Evolutionary conservation across 2,888 invertebrate species (phyloP), one percentile per base, ranked within the genome.

Genomic region (Darwinula stevensoni): DNA sequence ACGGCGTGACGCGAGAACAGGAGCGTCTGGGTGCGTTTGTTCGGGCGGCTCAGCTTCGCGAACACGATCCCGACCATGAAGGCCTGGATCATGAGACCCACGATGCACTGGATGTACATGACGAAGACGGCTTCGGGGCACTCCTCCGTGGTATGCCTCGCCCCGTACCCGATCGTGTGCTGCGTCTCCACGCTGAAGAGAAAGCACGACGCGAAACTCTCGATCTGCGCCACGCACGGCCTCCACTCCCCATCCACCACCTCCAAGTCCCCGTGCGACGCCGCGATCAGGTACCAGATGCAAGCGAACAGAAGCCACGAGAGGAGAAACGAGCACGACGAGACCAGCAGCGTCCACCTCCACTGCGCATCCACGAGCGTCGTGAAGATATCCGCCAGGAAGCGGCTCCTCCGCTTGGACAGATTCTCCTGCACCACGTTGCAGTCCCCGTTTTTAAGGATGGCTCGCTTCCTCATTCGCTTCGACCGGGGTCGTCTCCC

Each of bases 401-500:
- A 91, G n/a, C n/a, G n/a, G n/a, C n/a, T n/a, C n/a, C n/a, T n/a
- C n/a, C n/a, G n/a, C n/a, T n/a, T n/a, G n/a, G n/a, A n/a, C n/a
- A n/a, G n/a, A n/a, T n/a, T n/a, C n/a, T n/a, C n/a, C n/a, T n/a
- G n/a, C n/a, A n/a, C n/a, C n/a, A n/a, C n/a, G 58, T 94, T 94
- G 57, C 86, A 86, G 53, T 88, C 88, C 39, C 94, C 91, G 56
- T 88, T 86, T 53, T 94, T 94, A 58, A 84, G 80, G 41, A 94
- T 78, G 37, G 91, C 76, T 48, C 91, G 65, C 56, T 78, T 76
- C 35, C 78, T 62, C 40, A 76, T 28, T 22, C n/a, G n/a, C n/a
- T n/a, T n/a, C n/a, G n/a, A n/a, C n/a, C n/a, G n/a, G n/a, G n/a
- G n/a, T n/a, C n/a, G n/a, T n/a, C n/a, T n/a, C n/a, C n/a, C n/a